These are phyloP conservation scores for Lasaia peninsularis DNA, from an alignment of 1,140 invertebrate genomes.

Conservation along the genomic window DNA sequence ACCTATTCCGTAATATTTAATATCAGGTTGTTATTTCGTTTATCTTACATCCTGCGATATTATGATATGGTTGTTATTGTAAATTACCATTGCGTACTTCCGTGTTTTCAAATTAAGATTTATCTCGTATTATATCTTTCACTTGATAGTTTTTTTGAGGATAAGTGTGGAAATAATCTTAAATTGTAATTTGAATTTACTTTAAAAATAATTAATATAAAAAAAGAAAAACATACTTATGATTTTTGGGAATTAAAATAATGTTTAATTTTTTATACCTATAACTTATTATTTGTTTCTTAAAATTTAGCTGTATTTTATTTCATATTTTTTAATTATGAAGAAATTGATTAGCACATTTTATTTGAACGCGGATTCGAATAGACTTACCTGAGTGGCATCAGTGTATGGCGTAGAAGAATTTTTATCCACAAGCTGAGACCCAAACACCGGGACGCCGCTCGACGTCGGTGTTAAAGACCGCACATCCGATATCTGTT, in stretches of 20 bases:
- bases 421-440: conserved; percentile 91
- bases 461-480: conserved; percentile 65
- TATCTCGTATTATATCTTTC: too few species aligned
- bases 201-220: too few species aligned
- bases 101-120: too few species aligned
- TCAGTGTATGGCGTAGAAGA: conserved; percentile 96
- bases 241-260: too few species aligned
- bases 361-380: background rate
- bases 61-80: too few species aligned
- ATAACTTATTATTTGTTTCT: too few species aligned
- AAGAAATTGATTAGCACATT: background rate
- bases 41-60: background rate
- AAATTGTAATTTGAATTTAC: too few species aligned
- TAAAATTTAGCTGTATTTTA: background rate
- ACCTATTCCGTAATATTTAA: background rate
- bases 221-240: too few species aligned
- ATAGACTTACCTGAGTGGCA: conserved; percentile 91
- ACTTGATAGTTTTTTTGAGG: too few species aligned
- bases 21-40: background rate
- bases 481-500: conserved; percentile 74
- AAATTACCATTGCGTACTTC: too few species aligned
- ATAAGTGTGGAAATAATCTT: too few species aligned
- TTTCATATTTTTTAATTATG: background rate
- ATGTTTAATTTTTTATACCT: too few species aligned
- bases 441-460: conserved; percentile 85